Conservation (phyloP, 1,140 invertebrate species). For the Saccostrea echinata region DNA sequence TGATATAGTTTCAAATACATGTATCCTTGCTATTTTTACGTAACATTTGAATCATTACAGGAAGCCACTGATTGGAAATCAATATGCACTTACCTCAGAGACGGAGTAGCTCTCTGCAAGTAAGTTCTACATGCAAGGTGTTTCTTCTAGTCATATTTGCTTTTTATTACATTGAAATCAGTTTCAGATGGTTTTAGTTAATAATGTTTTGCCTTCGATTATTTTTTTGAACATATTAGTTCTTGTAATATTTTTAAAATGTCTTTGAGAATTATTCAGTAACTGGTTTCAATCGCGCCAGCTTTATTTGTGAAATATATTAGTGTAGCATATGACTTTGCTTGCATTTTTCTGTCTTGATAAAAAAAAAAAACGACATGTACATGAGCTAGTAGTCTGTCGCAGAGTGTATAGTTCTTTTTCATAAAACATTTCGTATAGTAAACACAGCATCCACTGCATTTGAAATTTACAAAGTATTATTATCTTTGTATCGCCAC, state of each 20-base stretch:
- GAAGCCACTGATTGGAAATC: slow-evolving; percentile 60
- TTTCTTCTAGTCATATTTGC: background rate
- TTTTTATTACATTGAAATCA: background rate
- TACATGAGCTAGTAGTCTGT: background rate
- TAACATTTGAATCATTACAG: slow-evolving; percentile 47
- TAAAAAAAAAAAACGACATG: background rate
- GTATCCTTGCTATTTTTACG: too few relatives aligned
- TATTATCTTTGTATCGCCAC: background rate
- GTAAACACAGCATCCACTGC: background rate
- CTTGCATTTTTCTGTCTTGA: slow-evolving; percentile 23
- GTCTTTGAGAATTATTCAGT: background rate
- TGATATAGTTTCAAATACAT: background rate
- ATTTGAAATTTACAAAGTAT: background rate
- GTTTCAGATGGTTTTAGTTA: background rate
- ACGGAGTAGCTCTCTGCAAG: slow-evolving; percentile 75
- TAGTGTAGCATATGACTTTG: slow-evolving; percentile 22
- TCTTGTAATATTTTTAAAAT: background rate
- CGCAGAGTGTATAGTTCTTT: background rate
- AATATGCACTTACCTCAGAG: slow-evolving; percentile 66
- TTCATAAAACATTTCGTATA: background rate
- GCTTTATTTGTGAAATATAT: slow-evolving; percentile 37
- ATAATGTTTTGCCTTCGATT: background rate
- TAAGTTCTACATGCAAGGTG: slow-evolving; percentile 60
- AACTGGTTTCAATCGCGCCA: slow-evolving; percentile 29
- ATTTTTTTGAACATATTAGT: background rate